Evolutionary conservation across 2,113 vertebrate genomes (phyloP).

Genomic region (Phocoena sinus): DNA sequence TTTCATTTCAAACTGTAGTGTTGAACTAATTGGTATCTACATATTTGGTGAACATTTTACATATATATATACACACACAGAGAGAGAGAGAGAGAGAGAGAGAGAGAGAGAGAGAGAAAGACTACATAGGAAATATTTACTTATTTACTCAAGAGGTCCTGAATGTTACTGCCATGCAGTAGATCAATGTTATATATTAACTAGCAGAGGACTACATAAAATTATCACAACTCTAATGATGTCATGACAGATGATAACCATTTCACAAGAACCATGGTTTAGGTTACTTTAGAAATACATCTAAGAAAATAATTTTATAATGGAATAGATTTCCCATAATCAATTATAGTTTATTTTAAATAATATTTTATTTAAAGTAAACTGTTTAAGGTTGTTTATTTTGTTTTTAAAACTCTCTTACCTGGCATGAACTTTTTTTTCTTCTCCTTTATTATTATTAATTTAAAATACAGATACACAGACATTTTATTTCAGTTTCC

Average conservation of each 20-base stretch:
- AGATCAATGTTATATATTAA: neutral
- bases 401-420: neutral
- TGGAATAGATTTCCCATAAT: neutral
- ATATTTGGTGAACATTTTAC: neutral
- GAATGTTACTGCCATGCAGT: neutral
- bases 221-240: neutral
- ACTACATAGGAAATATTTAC: neutral
- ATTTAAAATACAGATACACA: neutral
- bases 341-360: neutral
- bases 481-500: neutral
- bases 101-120: neutral
- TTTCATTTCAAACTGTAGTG: neutral
- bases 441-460: neutral
- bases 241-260: neutral
- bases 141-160: neutral
- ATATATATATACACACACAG: neutral
- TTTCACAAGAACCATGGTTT: neutral
- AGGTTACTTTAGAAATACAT: neutral
- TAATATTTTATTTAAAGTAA: neutral
- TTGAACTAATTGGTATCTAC: neutral
- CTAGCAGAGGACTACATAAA: neutral
- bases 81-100: no score
- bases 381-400: neutral
- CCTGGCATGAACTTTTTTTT: neutral
- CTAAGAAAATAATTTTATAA: neutral